Evolutionary conservation across 1,140 invertebrate genomes (phyloP), one percentile per base, ranked within the genome.

Genomic region (Ceratoteleas bidentatus): DNA sequence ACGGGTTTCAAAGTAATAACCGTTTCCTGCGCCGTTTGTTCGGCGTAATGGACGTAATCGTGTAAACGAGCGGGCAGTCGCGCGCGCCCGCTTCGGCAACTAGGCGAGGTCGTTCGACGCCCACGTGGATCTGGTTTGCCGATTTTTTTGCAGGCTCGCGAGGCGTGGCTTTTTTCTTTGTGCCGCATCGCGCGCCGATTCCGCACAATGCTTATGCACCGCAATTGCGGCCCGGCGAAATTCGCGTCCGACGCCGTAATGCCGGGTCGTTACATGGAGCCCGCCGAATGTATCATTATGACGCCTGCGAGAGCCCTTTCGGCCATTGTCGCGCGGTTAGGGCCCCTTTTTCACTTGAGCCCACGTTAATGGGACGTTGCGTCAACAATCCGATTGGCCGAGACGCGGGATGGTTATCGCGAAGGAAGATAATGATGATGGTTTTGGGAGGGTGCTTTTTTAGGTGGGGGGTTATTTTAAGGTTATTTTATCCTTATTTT

Each of bases 101-200:
- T 83, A 73, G 69, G 58, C 66, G 65, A 84, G 81, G 68, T 77
- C 76, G 76, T 75, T 83, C 68, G 66, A 80, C 76, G 69, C 73
- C 79, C 73, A 79, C 64, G 58, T 70, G 70, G 60, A 52, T 60
- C 74, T 68, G 57, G 68, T 64, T 66, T 62, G 24, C 24, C 24
- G 81, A 83, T 87, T 85, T 88, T 86, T 89, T 88, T 86, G 11
- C 13, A 6, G 3, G 10, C 13, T 13, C 47, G 16, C 69, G 50
- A 68, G 73, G 73, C 65, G 74, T 69, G 64, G 64, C 64, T 68
- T 70, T 73, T 77, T 73, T n/a, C n/a, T n/a, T n/a, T n/a, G n/a
- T n/a, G n/a, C n/a, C n/a, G n/a, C n/a, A n/a, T n/a, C n/a, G n/a
- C n/a, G n/a, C n/a, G n/a, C n/a, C n/a, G n/a, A n/a, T n/a, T n/a